A percentile compares a stretch with the other conserved stretches of the same genome.
phyloP scores from a whole-genome alignment of 1,140 invertebrate genomes.

The Achatina immaculata region DNA sequence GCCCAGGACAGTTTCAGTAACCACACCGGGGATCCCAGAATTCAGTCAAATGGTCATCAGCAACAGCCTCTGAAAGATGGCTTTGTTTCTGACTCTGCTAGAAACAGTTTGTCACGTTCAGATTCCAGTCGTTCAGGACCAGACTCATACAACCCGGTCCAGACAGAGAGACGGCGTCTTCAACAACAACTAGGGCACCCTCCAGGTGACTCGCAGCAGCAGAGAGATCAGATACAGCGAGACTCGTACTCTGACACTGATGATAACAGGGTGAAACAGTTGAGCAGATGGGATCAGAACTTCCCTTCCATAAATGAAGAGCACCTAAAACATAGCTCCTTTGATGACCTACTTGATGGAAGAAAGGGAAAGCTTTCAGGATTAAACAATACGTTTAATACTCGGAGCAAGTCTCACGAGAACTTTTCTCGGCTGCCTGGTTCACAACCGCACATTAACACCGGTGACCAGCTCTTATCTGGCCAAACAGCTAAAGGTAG shows the following conservation, averaged over 20 bases:
- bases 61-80: conserved; percentile 10
- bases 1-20: not conserved
- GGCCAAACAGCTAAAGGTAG: not conserved
- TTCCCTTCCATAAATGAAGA: conserved; percentile 22
- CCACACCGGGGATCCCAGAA: not conserved
- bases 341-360: conserved; percentile 24
- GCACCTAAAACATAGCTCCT: conserved; percentile 19
- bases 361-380: not conserved
- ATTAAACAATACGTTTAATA: conserved; percentile 5
- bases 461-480: not conserved
- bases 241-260: conserved; percentile 30
- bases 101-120: conserved; percentile 27
- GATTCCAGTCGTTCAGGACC: conserved; percentile 10
- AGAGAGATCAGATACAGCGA: not conserved
- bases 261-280: conserved; percentile 8
- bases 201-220: not conserved
- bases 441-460: not conserved
- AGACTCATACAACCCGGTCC: not conserved
- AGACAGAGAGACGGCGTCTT: not conserved
- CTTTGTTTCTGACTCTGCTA: conserved; percentile 23
- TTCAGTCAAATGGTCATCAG: not conserved
- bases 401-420: conserved; percentile 33
- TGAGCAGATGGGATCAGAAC: conserved; percentile 24
- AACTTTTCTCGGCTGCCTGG: conserved; percentile 12
- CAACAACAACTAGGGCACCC: conserved; percentile 7